phyloP scores from a whole-genome alignment of 2,113 vertebrate species.

The Upupa epops region DNA sequence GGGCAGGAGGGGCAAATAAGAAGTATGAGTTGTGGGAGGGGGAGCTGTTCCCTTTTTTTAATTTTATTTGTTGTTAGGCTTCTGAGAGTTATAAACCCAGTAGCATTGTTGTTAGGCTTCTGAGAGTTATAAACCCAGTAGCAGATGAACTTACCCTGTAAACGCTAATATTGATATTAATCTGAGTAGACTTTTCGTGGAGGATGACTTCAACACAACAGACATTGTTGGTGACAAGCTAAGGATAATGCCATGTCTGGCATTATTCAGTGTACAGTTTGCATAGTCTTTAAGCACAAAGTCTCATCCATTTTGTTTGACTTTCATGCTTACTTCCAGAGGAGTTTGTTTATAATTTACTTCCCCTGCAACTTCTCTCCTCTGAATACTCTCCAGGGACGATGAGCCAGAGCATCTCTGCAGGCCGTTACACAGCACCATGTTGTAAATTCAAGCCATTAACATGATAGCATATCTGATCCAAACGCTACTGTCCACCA shows the following conservation, averaged over 20 bases:
- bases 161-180: constrained; percentile 8
- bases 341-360: constrained; percentile 22
- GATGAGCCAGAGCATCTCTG: constrained; percentile 29
- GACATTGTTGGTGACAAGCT: neutral
- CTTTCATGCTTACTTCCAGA: neutral
- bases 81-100: too few species aligned
- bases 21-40: fast-evolving
- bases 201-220: neutral
- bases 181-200: neutral
- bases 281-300: neutral
- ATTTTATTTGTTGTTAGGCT: neutral
- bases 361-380: neutral
- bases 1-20: neutral
- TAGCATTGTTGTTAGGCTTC: neutral
- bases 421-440: constrained; percentile 46
- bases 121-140: neutral
- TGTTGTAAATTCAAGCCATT: constrained; percentile 76
- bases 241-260: neutral
- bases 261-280: constrained; percentile 35
- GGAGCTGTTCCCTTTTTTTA: neutral
- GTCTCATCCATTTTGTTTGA: neutral
- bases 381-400: constrained; percentile 3
- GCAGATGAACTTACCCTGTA: neutral
- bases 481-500: constrained; percentile 33
- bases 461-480: constrained; percentile 74